Evolutionary conservation across 2,797 vertebrate species (phyloP).

Genomic region (Semaprochilodus insignis): DNA sequence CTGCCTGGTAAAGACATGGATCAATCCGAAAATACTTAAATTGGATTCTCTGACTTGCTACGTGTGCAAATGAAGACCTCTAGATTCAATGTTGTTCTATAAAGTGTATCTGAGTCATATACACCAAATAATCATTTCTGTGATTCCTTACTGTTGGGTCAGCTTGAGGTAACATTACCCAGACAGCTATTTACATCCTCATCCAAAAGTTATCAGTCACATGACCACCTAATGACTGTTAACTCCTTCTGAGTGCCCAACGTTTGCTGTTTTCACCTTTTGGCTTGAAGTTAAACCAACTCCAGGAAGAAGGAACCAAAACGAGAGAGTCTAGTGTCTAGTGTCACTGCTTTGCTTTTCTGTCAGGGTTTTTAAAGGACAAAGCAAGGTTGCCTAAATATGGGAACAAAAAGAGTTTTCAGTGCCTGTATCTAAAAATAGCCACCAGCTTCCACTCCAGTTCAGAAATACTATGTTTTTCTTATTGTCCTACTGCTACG

Average conservation of each 20-base stretch:
- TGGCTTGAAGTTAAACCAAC: not conserved
- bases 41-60: too few relatives aligned
- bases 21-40: not conserved
- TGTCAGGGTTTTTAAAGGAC: not conserved
- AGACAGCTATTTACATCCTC: not conserved
- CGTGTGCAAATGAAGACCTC: not conserved
- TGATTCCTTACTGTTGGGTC: not conserved
- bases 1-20: not conserved
- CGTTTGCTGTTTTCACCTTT: not conserved
- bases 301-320: not conserved
- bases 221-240: not conserved
- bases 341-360: not conserved
- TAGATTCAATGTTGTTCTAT: not conserved
- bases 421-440: constrained; percentile 37
- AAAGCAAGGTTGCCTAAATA: constrained; percentile 25
- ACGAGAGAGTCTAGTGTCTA: not conserved
- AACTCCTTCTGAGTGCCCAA: not conserved
- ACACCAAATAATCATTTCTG: not conserved
- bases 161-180: not conserved
- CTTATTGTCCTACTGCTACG: not conserved
- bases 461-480: not conserved
- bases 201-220: not conserved
- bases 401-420: not conserved
- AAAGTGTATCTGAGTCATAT: not conserved
- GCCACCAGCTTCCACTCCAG: not conserved